These are phyloP conservation scores for Petroica traversi DNA, from an alignment of 2,113 vertebrate species.

Conservation along the genomic window DNA sequence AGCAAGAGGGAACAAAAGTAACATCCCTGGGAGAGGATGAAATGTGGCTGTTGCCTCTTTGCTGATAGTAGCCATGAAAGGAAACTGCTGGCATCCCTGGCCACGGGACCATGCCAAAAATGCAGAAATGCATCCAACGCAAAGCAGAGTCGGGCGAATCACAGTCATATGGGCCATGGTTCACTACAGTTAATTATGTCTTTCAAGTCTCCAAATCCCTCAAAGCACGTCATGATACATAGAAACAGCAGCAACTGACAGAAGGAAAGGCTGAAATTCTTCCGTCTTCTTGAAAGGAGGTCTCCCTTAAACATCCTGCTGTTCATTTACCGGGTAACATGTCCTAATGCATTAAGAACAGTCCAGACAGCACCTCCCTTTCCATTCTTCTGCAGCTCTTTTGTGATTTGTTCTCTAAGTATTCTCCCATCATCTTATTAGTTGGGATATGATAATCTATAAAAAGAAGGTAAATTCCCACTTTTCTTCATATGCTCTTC, in stretches of 20 bases:
- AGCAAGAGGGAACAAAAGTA: slow-evolving; percentile 5
- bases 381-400: neutral
- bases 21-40: neutral
- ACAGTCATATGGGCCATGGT: accelerated
- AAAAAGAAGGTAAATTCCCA: neutral
- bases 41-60: neutral
- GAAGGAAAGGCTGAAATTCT: neutral
- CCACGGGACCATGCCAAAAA: neutral
- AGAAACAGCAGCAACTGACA: neutral
- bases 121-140: neutral
- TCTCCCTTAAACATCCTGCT: neutral
- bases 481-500: neutral
- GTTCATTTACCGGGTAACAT: neutral
- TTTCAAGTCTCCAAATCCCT: neutral
- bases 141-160: neutral
- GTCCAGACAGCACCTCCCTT: neutral
- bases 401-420: neutral
- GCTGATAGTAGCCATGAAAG: neutral
- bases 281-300: neutral
- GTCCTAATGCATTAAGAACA: neutral
- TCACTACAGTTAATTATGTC: neutral
- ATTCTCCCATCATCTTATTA: neutral
- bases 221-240: neutral
- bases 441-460: neutral
- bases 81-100: neutral